Percentiles rank a stretch among this genome's conserved stretches.
Evolutionary conservation across 2,888 invertebrate genomes (phyloP).

Genomic region (Pachliopta kotzebuea): DNA sequence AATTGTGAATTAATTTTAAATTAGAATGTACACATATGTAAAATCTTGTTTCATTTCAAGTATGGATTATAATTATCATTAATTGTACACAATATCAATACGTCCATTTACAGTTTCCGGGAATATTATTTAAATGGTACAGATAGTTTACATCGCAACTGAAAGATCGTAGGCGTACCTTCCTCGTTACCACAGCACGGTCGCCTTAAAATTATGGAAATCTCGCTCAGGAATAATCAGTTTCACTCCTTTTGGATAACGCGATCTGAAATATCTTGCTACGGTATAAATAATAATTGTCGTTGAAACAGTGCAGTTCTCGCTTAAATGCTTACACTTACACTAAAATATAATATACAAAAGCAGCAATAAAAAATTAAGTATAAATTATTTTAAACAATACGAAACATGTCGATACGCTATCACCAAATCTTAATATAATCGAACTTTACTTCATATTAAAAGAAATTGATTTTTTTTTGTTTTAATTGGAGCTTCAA

Average conservation of each 20-base stretch:
- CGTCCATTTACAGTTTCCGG: neutral
- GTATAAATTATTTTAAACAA: too few species aligned
- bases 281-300: conserved; percentile 21
- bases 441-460: neutral
- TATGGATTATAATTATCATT: neutral
- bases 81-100: neutral
- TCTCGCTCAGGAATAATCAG: conserved; percentile 23
- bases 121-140: conserved; percentile 16
- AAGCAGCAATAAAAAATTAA: neutral
- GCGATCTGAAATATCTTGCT: conserved; percentile 22
- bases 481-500: too few species aligned
- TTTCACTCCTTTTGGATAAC: conserved; percentile 23
- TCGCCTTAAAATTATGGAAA: conserved; percentile 26
- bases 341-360: neutral
- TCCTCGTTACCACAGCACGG: conserved; percentile 13
- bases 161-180: conserved; percentile 27
- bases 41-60: too few species aligned
- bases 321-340: neutral
- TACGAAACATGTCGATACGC: too few species aligned
- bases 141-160: conserved; percentile 13
- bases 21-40: too few species aligned
- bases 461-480: neutral
- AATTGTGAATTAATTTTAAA: too few species aligned
- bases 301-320: conserved; percentile 5
- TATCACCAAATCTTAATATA: too few species aligned